phyloP scores from a whole-genome alignment of 2,797 vertebrate species.

The Hippocampus kuda region DNA sequence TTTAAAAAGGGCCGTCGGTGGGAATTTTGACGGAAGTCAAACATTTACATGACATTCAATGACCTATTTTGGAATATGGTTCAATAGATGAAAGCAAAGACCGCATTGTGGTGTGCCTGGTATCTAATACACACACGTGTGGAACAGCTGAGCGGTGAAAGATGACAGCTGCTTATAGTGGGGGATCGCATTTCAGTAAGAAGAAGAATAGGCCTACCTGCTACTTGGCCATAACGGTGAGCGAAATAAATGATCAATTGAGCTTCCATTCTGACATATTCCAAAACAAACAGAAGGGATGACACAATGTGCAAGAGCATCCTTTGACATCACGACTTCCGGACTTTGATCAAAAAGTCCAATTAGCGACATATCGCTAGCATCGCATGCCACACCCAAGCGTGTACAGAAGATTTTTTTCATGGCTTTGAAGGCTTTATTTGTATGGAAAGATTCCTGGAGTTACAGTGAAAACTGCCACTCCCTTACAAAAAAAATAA shows the following conservation, averaged over 20 bases:
- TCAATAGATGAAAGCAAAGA: neutral
- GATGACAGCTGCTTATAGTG: neutral
- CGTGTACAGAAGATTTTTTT: neutral
- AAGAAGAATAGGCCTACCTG: neutral
- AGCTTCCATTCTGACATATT: neutral
- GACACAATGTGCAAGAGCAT: neutral
- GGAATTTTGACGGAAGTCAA: neutral
- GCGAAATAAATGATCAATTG: neutral
- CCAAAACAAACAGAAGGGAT: neutral
- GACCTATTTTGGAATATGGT: neutral
- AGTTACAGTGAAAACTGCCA: slow-evolving; percentile 16
- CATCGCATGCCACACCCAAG: neutral
- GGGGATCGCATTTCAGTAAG: neutral
- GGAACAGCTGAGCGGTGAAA: neutral
- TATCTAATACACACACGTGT: neutral
- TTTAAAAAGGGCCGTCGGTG: neutral
- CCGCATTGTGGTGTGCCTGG: neutral
- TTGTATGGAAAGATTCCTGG: neutral
- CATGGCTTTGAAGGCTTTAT: neutral
- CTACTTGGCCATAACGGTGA: neutral
- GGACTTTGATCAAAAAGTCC: neutral
- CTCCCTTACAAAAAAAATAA: slow-evolving; percentile 27
- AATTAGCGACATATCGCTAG: neutral
- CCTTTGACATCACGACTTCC: neutral
- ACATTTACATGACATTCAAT: neutral